Base-by-base conservation (phyloP, 2,888 invertebrate species). In the Stenoptilia bipunctidactyla region DNA sequence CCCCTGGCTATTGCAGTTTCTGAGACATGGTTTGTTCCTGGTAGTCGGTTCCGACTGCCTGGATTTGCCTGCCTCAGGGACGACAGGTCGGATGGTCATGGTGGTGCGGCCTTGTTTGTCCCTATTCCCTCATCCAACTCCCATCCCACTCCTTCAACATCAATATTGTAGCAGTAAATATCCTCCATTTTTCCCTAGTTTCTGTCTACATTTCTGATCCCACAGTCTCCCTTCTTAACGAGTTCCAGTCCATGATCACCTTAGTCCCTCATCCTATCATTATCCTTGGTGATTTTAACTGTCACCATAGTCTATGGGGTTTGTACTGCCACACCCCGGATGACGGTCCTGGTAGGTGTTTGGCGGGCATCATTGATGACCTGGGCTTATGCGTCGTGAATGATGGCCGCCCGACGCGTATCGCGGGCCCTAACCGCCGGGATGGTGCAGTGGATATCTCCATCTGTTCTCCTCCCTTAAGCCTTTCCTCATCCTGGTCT, bases 161-260 rank as follows among this genome's bases (percentile, higher is more conserved):
- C 15, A 40, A 38, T 39, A 25, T 27, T 15, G 43, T 43, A 13
- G 43, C 43, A n/a, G 39, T 38, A 10, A 42, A 37, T 27, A 15
- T 27, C 9, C 13, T 40, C 2, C 20, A 38, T 13, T 34, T 44
- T 10, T 14, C 40, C 3, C 37, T 42, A 12, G 8, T 25, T 5
- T 46, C 42, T 12, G 15, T 44, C 1, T 43, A 41, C 38, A 42
- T 45, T 30, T 38, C 41, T 1, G 9, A 41, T 37, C 41, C 46
- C 15, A 34, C 10, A 13, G 5, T 27, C 9, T 14, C 27, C 9
- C 3, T 44, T 3, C 14, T 45, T 3, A 25, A 36, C 8, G 40
- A 40, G 2, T 15, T 47, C 1, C n/a, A 5, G 5, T 27, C 40
- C 6, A 41, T 45, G 1, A 10, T 44, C 2, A 20, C 40, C n/a